phyloP scores from a whole-genome alignment of 2,113 vertebrate genomes.

The Furnarius figulus region DNA sequence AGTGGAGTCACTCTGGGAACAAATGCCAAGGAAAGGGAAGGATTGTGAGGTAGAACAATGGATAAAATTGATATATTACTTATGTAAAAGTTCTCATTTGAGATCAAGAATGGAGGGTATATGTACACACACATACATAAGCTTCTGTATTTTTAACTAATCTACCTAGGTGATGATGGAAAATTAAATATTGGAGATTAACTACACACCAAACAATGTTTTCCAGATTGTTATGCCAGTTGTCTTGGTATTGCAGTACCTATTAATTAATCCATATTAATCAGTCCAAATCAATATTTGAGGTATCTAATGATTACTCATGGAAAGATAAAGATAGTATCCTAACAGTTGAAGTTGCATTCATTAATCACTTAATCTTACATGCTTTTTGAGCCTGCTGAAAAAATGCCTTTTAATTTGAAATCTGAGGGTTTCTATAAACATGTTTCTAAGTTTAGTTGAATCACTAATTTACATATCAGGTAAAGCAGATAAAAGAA shows the following conservation, averaged over 20 bases:
- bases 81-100: background rate
- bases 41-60: background rate
- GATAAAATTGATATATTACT: too few relatives aligned
- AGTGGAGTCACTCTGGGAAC: background rate
- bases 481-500: background rate
- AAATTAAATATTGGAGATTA: background rate
- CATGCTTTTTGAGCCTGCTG: background rate
- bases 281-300: background rate
- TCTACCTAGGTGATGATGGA: fast-evolving
- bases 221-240: background rate
- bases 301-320: background rate
- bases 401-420: background rate
- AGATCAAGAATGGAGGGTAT: background rate
- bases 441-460: background rate
- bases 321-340: background rate
- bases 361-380: background rate
- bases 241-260: background rate
- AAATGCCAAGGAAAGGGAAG: background rate
- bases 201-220: background rate
- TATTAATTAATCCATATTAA: background rate
- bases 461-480: background rate
- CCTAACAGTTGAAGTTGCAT: background rate
- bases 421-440: background rate
- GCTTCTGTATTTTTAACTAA: background rate
- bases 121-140: fast-evolving